Base-by-base conservation (phyloP, 2,888 invertebrate genomes). In the Cosmopolites sordidus region DNA sequence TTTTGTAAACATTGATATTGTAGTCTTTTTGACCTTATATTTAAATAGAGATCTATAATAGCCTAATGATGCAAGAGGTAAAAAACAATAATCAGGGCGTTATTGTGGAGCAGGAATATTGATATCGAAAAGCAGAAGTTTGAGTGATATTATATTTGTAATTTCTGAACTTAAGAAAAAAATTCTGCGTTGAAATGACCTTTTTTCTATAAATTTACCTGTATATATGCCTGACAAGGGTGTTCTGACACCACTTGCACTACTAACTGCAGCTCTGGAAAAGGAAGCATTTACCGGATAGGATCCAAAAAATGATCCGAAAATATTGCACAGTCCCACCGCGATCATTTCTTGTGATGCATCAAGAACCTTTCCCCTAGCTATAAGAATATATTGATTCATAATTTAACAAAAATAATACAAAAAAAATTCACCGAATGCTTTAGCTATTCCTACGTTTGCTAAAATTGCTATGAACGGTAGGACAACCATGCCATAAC, bases 261-360 rank as follows among this genome's bases (percentile, higher is more conserved):
- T 84, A 73, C 87, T 89, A 33, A 91, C 87, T 55, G 89, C 90
- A 66, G 88, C 84, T 61, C 87, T 75, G 1, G 85, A 82, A 69
- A 87, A 87, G 1, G 86, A 86, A 29, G 85, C 89, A 67, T 83
- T 82, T 22, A 87, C 83, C 1, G 90, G 89, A 71, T 87, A 87
- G 0, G 89, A 86, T n/a, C 81, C 79, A 66, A 89, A 83, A 70
- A 89, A 88, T 38, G 86, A 82, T 51, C 88, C 86, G 33, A 83
- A 71, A 16, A 89, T 69, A 73, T 89, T 90, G 67, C 88, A 85
- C 9, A 83, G 68, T n/a, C 86, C 86, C 42, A 90, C 74, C 1
- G 89, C 87, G 43, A 89, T 73, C 73, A 91, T 83, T 76, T 91
- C 91, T 74, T 90, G 90, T 37, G 86, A 87, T 6, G 89, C 86